Evolutionary conservation across 2,888 invertebrate genomes (phyloP), one percentile per base, ranked within the genome.

Genomic region (Spialia ferax): DNA sequence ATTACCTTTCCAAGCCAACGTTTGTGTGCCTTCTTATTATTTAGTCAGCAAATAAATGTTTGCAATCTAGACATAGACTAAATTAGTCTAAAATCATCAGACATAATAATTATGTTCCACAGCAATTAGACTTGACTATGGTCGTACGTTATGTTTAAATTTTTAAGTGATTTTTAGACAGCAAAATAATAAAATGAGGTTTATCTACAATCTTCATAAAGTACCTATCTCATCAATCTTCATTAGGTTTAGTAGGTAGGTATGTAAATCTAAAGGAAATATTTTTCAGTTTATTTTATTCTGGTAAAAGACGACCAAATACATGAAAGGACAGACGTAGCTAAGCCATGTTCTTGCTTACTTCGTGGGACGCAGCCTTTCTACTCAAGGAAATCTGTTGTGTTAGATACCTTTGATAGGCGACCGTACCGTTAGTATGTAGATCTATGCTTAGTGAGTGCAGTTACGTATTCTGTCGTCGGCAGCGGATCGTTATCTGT

Each of bases 401-500:
- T 85, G 80, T 83, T 86, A 85, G 84, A 84, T 87, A 84, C 83
- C 81, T 87, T 87, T 88, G 88, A 88, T 85, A 83, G 84, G 82
- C 75, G 79, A 85, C 74, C 75, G 75, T 75, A 72, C 77, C 72
- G 79, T 79, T 78, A 82, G 82, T 86, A 88, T 86, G 88, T 87
- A 91, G 86, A 88, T 87, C 82, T 85, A 87, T 85, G 83, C 83
- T 86, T 82, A 87, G 85, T 82, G 84, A 88, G 83, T 91, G 89
- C 88, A 90, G 88, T 90, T 90, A 90, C 89, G 91, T 91, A 91
- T 93, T 92, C 92, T 86, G 90, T 90, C 91, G 93, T 88, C 89
- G 88, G 89, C 88, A 88, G 85, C 82, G 91, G 92, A 93, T 93
- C 93, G 93, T 93, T 93, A 93, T 93, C 93, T 93, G 91, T 93